Evolutionary conservation across 2,888 invertebrate genomes (phyloP), one percentile per base, ranked within the genome.

Genomic region (Uropetala carovei): DNA sequence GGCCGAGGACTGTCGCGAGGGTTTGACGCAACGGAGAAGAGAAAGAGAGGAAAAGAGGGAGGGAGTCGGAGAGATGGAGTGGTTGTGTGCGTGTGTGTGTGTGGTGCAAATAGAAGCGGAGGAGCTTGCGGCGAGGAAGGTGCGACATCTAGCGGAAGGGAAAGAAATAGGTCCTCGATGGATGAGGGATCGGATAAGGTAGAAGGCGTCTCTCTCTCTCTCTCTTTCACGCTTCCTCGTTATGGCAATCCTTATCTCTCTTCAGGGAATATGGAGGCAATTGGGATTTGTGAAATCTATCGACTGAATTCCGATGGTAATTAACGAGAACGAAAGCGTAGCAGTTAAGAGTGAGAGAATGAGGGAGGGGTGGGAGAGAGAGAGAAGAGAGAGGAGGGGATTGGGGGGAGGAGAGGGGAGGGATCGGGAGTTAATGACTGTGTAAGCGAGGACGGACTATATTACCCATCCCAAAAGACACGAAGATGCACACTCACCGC

Each of bases 391-490:
- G 43, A 43, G 5, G 5, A 43, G 43, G 5, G 43, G 43, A 1
- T 43, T 1, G 5, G 43, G 43, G 43, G 5, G 43, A 18, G 57
- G 86, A 10, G n/a, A 60, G 59, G n/a, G 89, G 64, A 18, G 89
- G n/a, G 89, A 89, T 89, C 89, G 89, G 89, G 60, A 68, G 89
- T 89, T 89, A 89, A 89, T 89, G 89, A 89, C 89, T 89, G 68
- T 89, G 89, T 68, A 89, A 89, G 89, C 89, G 89, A 64, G 60
- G 89, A 68, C 89, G 89, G 89, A 89, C 89, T 89, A 89, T 89
- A 89, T 89, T 89, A 89, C 83, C 83, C 83, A 56, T 83, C 83
- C 83, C 83, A 83, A n/a, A 57, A 83, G 83, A 83, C 83, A 83
- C 64, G 64, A 89, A 89, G 68, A 60, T 89, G 89, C 89, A 89